phyloP scores from a whole-genome alignment of 2,888 invertebrate genomes.

The Orchesellides sinensis region DNA sequence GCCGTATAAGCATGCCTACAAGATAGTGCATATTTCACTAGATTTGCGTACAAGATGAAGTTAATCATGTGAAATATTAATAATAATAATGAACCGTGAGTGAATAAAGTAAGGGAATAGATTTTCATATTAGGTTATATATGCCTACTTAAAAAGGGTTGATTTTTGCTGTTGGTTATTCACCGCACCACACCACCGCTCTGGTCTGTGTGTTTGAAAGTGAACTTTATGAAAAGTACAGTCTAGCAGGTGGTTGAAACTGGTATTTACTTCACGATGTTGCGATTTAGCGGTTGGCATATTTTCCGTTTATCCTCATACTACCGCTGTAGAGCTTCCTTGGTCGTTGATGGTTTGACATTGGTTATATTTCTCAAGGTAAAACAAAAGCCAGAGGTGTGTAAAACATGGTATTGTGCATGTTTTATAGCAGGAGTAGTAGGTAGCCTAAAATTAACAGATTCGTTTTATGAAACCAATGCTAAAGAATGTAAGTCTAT shows the following conservation, averaged over 20 bases:
- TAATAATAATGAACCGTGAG: constrained; percentile 7
- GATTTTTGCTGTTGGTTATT: too few relatives aligned
- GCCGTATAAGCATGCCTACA: neutral
- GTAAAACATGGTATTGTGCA: neutral
- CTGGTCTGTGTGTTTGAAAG: constrained; percentile 37
- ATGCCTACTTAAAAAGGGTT: neutral
- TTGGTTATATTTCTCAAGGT: constrained; percentile 50
- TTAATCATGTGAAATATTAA: constrained; percentile 24
- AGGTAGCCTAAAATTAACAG: too few relatives aligned
- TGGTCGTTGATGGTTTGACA: constrained; percentile 33
- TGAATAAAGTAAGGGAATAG: constrained; percentile 7
- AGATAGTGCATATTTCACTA: neutral
- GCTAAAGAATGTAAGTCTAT: too few relatives aligned
- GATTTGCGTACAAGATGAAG: neutral
- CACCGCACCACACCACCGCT: too few relatives aligned
- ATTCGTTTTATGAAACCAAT: too few relatives aligned
- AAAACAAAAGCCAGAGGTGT: constrained; percentile 18
- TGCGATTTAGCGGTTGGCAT: constrained; percentile 8
- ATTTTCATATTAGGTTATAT: neutral
- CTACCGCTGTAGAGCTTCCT: neutral
- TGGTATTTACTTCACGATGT: neutral
- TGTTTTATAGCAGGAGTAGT: too few relatives aligned
- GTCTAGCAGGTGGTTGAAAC: neutral
- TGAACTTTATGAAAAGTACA: constrained; percentile 20
- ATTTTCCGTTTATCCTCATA: neutral